Base-by-base conservation (phyloP, 2,113 vertebrate genomes). In the Xiphias gladius region DNA sequence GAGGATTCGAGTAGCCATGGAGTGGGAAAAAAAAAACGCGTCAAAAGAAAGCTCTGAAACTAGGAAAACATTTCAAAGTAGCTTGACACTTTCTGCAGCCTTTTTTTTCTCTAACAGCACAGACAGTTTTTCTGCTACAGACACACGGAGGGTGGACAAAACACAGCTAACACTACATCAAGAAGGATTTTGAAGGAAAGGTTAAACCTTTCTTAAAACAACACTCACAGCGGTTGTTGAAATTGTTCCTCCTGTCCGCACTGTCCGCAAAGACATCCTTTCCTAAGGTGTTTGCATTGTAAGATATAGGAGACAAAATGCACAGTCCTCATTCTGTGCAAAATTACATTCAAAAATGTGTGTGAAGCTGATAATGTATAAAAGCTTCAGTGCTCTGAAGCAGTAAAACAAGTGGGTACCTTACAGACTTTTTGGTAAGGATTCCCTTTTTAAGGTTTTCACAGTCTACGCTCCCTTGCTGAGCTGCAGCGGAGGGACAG, bases 151-250 rank as follows among this genome's bases (percentile, higher is more conserved):
- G 43, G 30, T 39, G 1, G 61, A 83, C 64, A 76, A 78, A 89
- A 82, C 63, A 69, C 84, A 74, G 65, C 61, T 63, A 86, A 89
- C 67, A 69, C 70, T 17, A 35, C 66, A 76, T 59, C 58, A 61
- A 54, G 55, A 66, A 88, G 84, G 85, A 90, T 75, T 86, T 77
- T 82, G 78, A 88, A 80, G 75, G 64, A 63, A 63, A 48, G 13
- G 63, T 66, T 22, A 63, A 79, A 26, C 63, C 13, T 5, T 37
- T 43, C 20, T 37, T 41, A 28, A 64, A 80, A 64, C 57, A 58
- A 72, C 12, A 22, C 26, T 64, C 19, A 66, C 64, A 39, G 0
- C 14, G 17, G 24, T 41, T 62, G 22, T 14, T 52, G 32, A 43
- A 30, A 13, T 24, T 26, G 24, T 57, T 64, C 46, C 57, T 54